A percentile compares a stretch with the other conserved stretches of the same genome.
Evolutionary conservation across 2,113 vertebrate species (phyloP).

Genomic region (Papio anubis): DNA sequence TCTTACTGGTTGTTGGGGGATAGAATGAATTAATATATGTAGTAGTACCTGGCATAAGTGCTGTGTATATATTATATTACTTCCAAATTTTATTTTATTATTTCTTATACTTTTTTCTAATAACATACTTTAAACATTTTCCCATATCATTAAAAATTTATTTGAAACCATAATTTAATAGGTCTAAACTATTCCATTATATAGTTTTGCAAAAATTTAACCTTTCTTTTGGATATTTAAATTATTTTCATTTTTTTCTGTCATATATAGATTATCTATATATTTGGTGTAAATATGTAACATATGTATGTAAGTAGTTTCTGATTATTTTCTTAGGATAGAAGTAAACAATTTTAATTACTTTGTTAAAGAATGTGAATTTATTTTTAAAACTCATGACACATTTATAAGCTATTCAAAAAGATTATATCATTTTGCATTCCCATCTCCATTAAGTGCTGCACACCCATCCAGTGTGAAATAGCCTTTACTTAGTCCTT

Average conservation of each 20-base stretch:
- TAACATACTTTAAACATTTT: neutral
- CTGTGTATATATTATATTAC: neutral
- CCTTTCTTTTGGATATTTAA: conserved; percentile 23
- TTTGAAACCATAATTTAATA: conserved; percentile 1
- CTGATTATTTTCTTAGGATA: neutral
- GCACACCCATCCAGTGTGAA: neutral
- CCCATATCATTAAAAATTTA: neutral
- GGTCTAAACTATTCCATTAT: neutral
- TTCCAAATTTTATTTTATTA: neutral
- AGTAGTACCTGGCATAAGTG: neutral
- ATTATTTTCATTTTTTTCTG: neutral
- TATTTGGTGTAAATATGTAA: neutral
- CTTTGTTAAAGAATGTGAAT: neutral
- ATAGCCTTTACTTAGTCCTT: neutral
- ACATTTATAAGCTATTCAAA: conserved; percentile 12
- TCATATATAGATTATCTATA: neutral
- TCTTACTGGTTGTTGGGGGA: neutral
- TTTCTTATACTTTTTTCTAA: neutral
- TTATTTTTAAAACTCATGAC: neutral
- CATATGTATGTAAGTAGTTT: neutral
- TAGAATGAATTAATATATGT: neutral
- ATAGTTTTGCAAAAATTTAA: neutral
- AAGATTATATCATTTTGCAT: neutral
- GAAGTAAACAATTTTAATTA: neutral
- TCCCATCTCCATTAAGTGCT: neutral